Base-by-base conservation (phyloP, 2,113 vertebrate species). In the Lipotes vexillifer region DNA sequence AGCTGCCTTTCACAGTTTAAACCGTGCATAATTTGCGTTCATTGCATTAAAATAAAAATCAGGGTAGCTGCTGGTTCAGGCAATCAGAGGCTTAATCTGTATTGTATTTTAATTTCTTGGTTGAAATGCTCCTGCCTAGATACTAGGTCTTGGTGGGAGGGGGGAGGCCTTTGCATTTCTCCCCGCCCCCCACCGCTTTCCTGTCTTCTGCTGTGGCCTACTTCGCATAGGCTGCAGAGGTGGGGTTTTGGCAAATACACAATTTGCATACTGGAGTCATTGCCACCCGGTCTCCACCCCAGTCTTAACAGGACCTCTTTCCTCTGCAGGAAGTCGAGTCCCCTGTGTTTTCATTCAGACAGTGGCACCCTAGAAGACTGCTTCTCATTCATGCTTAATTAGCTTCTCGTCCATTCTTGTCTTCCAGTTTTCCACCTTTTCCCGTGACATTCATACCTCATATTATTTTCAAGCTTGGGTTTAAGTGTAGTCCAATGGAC, bases 21-120 rank as follows among this genome's bases (percentile, higher is more conserved):
- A 93, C 78, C 68, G n/a, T 90, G 74, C 14, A 49, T 98, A 94
- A 98, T 98, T 98, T 98, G 97, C 96, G 65, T 97, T 98, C 97
- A 98, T 98, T 97, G 15, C 93, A 96, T 98, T 98, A 97, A 98
- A 98, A 98, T 98, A 98, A 98, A 98, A 98, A 97, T 95, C 94
- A 93, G n/a, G 72, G 36, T 86, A 83, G 92, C 97, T 95, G 82
- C 89, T 97, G 77, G 93, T 97, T 98, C 93, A 96, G 96, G 90
- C 82, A 97, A 92, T 98, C 94, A 97, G 92, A 93, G 91, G 83
- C 97, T 85, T 97, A 92, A 96, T 98, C 96, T 97, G 59, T 89
- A 69, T 89, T 46, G 0, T 91, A 94, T 96, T 98, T 96, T 97
- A 94, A 96, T 94, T 95, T 97, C 78, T 98, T 98, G 95, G 91